Evolutionary conservation across 2,797 vertebrate genomes (phyloP), one percentile per base, ranked within the genome.

Genomic region (Taeniopygia guttata): DNA sequence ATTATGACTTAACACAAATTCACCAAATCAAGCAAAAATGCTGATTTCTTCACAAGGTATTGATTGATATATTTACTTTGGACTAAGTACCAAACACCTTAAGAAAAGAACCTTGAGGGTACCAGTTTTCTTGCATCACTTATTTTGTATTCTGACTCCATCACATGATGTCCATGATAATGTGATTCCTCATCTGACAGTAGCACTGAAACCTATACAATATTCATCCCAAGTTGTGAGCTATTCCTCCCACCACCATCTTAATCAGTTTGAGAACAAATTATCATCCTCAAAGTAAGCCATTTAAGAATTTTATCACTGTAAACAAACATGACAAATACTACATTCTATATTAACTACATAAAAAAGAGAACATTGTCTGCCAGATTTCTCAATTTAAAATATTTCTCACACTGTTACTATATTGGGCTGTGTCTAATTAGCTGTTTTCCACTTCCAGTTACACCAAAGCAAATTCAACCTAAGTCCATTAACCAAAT

Each of bases 381-480:
- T 93, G 89, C 84, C 81, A 60, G 59, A 80, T 93, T 96, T 94
- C 95, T 88, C 90, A 95, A 74, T 32, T 52, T 91, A 91, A 94
- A 97, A 86, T 69, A 83, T 68, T 93, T 92, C 76, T 89, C 85
- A 63, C 20, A 64, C 77, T 12, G 0, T 91, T 90, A 88, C 89
- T 72, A 95, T 91, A 92, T 66, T 70, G 62, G 62, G 82, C 84
- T 84, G 23, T 26, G 36, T 42, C 42, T 54, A 45, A 38, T 76
- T 67, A 75, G 67, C 29, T 40, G 25, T 83, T 64, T 96, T 90
- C 81, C 38, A 69, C 76, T 95, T 81, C 45, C 52, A 82, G 51
- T 60, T 72, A 84, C 38, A 91, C 29, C 52, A 85, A 90, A 68
- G 69, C 11, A 90, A 90, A 93, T 90, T 62, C 72, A 86, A n/a